A percentile compares a stretch with the other conserved stretches of the same genome.
Conservation (phyloP, 2,888 invertebrate species). For the Tenthredo mesomela region DNA sequence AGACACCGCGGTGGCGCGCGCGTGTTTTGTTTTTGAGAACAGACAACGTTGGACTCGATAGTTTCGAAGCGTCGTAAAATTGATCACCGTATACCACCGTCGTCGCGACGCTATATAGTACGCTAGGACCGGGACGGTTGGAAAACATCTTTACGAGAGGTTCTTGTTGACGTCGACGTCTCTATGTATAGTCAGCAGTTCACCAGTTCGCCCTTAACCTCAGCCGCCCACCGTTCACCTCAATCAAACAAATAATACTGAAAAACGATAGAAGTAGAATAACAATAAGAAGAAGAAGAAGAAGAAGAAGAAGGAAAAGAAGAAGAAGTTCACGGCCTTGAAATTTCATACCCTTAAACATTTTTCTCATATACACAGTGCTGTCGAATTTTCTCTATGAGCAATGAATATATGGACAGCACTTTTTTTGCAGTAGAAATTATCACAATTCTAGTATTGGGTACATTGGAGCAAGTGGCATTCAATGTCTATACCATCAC, state of each 20-base stretch:
- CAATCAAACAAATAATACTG: neutral
- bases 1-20: neutral
- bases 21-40: slow-evolving; percentile 41
- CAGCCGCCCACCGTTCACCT: slow-evolving; percentile 3
- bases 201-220: slow-evolving; percentile 17
- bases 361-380: neutral
- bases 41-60: neutral
- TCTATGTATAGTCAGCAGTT: slow-evolving; percentile 38
- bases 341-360: neutral
- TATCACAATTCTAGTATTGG: too few species aligned
- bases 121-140: neutral
- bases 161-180: slow-evolving; percentile 43
- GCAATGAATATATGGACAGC: too few species aligned
- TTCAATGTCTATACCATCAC: too few species aligned
- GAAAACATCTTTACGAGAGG: slow-evolving; percentile 39
- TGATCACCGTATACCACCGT: slow-evolving; percentile 7
- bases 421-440: too few species aligned
- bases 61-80: slow-evolving; percentile 29
- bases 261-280: neutral
- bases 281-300: neutral
- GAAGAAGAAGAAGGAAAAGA: neutral
- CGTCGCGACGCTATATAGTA: neutral
- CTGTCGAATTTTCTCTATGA: too few species aligned
- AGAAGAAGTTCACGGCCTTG: neutral
- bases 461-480: too few species aligned